Evolutionary conservation across 2,113 vertebrate genomes (phyloP).

Genomic region (Cryptomyrus ogoouensis): DNA sequence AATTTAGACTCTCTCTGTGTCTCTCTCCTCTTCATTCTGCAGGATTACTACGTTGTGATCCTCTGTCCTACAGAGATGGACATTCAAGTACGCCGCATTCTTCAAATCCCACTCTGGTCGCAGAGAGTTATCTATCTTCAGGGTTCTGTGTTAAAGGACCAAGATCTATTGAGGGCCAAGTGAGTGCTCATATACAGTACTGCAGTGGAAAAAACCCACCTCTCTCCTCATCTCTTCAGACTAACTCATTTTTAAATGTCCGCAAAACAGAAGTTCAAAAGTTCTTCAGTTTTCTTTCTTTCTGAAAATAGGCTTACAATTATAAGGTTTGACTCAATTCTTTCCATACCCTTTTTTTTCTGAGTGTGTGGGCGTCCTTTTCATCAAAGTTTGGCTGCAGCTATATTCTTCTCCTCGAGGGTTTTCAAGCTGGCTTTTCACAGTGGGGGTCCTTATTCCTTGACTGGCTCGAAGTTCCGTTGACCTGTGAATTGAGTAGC

Average conservation of each 20-base stretch:
- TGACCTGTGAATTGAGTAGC: not conserved
- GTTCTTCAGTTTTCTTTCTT: not conserved
- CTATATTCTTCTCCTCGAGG: slow-evolving; percentile 5
- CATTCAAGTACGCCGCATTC: slow-evolving; percentile 83
- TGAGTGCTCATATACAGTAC: slow-evolving; percentile 58
- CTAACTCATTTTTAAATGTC: not conserved
- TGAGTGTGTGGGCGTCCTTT: slow-evolving; percentile 6
- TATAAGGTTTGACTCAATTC: not conserved
- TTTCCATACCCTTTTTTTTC: not conserved
- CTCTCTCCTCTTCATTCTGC: slow-evolving; percentile 28
- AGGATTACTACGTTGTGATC: slow-evolving; percentile 97
- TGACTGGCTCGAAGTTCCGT: not conserved
- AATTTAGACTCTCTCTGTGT: not conserved
- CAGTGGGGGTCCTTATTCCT: not conserved
- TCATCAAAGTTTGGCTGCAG: slow-evolving; percentile 1
- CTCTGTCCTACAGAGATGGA: slow-evolving; percentile 93
- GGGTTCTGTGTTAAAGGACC: slow-evolving; percentile 91
- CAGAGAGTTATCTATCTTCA: slow-evolving; percentile 95
- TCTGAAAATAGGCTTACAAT: slow-evolving; percentile 5
- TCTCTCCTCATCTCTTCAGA: not conserved
- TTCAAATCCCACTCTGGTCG: slow-evolving; percentile 95
- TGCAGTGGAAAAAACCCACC: not conserved
- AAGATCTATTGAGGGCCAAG: slow-evolving; percentile 95
- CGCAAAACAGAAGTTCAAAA: not conserved
- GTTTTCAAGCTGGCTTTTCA: slow-evolving; percentile 7